Evolutionary conservation across 1,140 invertebrate genomes (phyloP).

Genomic region (Cyrtorhinus lividipennis): DNA sequence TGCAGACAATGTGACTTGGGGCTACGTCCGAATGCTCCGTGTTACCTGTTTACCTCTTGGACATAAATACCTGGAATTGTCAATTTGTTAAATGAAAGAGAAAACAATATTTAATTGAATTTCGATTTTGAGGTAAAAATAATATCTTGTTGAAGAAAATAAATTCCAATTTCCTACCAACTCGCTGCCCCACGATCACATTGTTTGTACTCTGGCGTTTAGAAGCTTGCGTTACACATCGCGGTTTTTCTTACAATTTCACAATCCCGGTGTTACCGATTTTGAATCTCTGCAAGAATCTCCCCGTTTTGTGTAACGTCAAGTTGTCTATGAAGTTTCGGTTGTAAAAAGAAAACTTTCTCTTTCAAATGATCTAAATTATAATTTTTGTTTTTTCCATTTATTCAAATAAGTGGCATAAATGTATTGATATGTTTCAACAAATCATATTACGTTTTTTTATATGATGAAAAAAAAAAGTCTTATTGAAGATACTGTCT

Average conservation of each 20-base stretch:
- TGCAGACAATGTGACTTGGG: conserved; percentile 27
- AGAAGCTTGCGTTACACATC: conserved; percentile 9
- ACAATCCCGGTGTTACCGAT: background rate
- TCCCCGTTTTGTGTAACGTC: background rate
- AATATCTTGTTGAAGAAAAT: no score
- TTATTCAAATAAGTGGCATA: no score
- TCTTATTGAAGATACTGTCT: no score
- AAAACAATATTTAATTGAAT: no score
- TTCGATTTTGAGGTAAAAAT: no score
- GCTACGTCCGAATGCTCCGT: conserved; percentile 10
- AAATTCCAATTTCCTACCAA: no score
- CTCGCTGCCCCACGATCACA: conserved; percentile 28
- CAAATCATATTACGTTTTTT: no score
- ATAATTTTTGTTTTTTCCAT: no score
- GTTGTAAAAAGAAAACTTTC: no score
- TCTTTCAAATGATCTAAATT: no score
- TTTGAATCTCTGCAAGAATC: background rate
- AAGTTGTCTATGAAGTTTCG: background rate
- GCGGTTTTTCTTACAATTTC: background rate
- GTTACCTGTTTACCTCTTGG: conserved; percentile 4
- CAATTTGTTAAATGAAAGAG: background rate
- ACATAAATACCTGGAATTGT: background rate
- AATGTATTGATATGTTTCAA: no score
- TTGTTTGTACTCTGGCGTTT: conserved; percentile 29
- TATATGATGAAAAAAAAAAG: no score